Conservation (phyloP, 2,888 invertebrate species). For the Cerastis leucographa region DNA sequence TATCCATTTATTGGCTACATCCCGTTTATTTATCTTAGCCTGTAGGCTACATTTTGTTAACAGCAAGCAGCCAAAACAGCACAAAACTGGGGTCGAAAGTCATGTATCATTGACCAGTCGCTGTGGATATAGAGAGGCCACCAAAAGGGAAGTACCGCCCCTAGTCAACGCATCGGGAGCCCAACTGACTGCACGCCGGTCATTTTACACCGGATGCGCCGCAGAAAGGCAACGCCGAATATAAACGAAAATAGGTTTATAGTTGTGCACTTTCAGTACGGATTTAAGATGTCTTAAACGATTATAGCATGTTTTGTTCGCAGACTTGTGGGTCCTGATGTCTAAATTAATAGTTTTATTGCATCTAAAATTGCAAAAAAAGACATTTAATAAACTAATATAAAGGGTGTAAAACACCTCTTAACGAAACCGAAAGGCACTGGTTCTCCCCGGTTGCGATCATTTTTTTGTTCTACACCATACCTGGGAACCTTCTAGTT, state of each 20-base stretch:
- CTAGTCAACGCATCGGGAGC: neutral
- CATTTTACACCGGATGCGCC: slow-evolving; percentile 32
- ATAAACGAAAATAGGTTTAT: neutral
- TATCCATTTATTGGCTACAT: too few species aligned
- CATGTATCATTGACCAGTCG: slow-evolving; percentile 10
- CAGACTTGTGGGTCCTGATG: neutral
- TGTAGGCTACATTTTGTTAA: neutral
- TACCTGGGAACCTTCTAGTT: too few species aligned
- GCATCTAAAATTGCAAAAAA: neutral
- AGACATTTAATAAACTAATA: too few species aligned
- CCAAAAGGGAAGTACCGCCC: slow-evolving; percentile 15
- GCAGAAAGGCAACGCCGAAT: slow-evolving; percentile 21
- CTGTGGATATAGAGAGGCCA: slow-evolving; percentile 2
- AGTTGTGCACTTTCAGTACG: neutral
- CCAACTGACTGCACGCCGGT: slow-evolving; percentile 24
- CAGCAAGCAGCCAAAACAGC: neutral
- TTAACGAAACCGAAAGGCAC: too few species aligned
- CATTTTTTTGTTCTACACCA: too few species aligned
- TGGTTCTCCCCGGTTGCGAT: too few species aligned
- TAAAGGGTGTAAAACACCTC: too few species aligned
- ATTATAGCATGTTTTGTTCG: neutral
- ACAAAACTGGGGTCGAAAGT: neutral
- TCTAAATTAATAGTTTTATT: neutral
- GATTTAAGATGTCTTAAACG: neutral
- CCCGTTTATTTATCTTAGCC: neutral